Conservation (phyloP, 2,888 invertebrate species). For the Eupithecia tripunctaria region DNA sequence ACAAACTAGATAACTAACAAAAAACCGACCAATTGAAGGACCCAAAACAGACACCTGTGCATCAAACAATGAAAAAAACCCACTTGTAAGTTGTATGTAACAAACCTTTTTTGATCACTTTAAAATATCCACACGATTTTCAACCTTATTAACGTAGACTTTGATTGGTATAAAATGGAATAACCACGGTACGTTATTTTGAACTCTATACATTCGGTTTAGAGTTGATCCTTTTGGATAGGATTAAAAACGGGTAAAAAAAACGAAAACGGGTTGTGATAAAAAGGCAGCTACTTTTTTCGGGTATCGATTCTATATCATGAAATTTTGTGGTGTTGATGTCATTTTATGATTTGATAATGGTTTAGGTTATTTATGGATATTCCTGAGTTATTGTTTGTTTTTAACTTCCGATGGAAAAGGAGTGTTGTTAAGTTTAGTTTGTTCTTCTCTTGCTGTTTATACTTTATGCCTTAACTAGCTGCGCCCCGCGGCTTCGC, state of each 20-base stretch:
- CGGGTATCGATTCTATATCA: slow-evolving; percentile 44
- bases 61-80: slow-evolving; percentile 32
- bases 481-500: too few species aligned
- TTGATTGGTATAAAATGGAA: not conserved
- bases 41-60: slow-evolving; percentile 40
- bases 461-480: too few species aligned
- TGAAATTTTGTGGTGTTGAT: slow-evolving; percentile 5
- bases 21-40: slow-evolving; percentile 29
- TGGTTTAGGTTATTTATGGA: not conserved
- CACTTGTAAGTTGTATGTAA: slow-evolving; percentile 15
- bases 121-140: slow-evolving; percentile 7
- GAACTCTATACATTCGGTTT: not conserved
- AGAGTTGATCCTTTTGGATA: not conserved
- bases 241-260: slow-evolving; percentile 47
- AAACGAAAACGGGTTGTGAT: slow-evolving; percentile 60
- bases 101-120: slow-evolving; percentile 13
- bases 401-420: not conserved
- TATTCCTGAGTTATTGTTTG: not conserved
- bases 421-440: not conserved
- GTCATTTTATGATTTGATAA: slow-evolving; percentile 4
- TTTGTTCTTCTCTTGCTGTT: too few species aligned
- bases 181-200: not conserved
- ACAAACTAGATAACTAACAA: slow-evolving; percentile 28
- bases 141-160: slow-evolving; percentile 19
- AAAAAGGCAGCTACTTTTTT: slow-evolving; percentile 61